A percentile compares a stretch with the other conserved stretches of the same genome.
Conservation (phyloP, 2,888 invertebrate genomes). For the Periphyllus acericola region DNA sequence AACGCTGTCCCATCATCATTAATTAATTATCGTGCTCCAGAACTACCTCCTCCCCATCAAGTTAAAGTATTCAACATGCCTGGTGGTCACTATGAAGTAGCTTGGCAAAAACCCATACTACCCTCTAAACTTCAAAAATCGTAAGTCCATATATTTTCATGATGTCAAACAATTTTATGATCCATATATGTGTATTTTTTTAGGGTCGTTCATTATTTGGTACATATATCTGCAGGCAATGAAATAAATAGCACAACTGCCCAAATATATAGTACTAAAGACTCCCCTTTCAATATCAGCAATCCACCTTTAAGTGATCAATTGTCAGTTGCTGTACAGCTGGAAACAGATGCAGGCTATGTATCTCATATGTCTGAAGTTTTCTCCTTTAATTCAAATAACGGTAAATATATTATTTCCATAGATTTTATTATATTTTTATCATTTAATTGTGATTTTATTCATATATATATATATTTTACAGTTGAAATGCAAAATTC, state of each 20-base stretch:
- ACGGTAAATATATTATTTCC: constrained; percentile 66
- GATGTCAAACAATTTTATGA: not conserved
- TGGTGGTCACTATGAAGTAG: constrained; percentile 75
- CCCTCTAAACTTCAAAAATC: constrained; percentile 66
- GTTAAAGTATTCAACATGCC: constrained; percentile 72
- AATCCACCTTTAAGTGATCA: constrained; percentile 70
- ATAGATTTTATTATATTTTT: not conserved
- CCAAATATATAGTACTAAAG: constrained; percentile 69
- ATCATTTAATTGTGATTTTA: not conserved
- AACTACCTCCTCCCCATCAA: constrained; percentile 74
- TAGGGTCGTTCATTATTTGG: constrained; percentile 72
- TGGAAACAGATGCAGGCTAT: constrained; percentile 73
- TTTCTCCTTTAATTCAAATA: constrained; percentile 67
- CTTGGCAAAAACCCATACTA: constrained; percentile 73
- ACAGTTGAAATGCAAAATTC: constrained; percentile 12
- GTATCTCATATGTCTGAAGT: constrained; percentile 74
- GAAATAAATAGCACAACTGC: constrained; percentile 69
- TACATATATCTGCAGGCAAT: constrained; percentile 73
- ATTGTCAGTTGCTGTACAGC: constrained; percentile 75
- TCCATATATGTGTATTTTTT: constrained; percentile 62
- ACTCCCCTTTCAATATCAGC: constrained; percentile 72
- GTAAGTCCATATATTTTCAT: constrained; percentile 63
- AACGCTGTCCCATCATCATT: constrained; percentile 69
- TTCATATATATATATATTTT: not conserved
- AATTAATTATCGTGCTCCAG: constrained; percentile 71